Evolutionary conservation across 2,797 vertebrate species (phyloP).

Genomic region (Tauraco hartlaubi): DNA sequence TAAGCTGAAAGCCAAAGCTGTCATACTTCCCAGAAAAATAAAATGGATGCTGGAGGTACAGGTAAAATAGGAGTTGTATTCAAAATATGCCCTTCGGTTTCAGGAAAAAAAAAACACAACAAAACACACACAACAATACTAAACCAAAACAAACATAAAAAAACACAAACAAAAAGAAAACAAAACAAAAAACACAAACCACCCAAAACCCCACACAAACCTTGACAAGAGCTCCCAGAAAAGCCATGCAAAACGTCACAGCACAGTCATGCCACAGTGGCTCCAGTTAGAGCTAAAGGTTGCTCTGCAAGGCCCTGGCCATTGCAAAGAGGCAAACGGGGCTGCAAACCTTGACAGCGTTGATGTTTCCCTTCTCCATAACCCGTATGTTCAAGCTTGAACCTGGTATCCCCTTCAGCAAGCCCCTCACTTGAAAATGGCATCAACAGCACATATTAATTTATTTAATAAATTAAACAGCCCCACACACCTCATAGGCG

Average conservation of each 20-base stretch:
- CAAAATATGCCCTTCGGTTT: fast-evolving
- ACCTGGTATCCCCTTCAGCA: neutral
- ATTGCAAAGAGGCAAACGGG: fast-evolving
- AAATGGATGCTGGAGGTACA: neutral
- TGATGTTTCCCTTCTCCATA: neutral
- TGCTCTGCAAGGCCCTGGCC: neutral
- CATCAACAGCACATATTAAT: neutral
- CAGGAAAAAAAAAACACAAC: neutral
- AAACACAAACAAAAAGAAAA: no score
- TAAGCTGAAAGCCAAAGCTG: neutral
- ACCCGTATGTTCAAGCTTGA: neutral
- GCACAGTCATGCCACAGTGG: neutral
- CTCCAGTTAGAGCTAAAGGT: neutral
- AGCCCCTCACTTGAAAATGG: neutral
- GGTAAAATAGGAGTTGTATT: neutral
- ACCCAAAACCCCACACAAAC: no score
- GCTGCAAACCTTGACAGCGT: neutral
- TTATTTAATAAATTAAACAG: neutral
- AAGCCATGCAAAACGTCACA: neutral
- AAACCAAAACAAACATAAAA: no score
- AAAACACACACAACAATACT: neutral
- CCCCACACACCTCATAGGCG: neutral
- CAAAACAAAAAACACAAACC: neutral
- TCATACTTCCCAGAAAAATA: neutral
- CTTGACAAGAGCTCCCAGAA: neutral